Evolutionary conservation across 2,888 invertebrate genomes (phyloP).

Genomic region (Auanema freiburgensis): DNA sequence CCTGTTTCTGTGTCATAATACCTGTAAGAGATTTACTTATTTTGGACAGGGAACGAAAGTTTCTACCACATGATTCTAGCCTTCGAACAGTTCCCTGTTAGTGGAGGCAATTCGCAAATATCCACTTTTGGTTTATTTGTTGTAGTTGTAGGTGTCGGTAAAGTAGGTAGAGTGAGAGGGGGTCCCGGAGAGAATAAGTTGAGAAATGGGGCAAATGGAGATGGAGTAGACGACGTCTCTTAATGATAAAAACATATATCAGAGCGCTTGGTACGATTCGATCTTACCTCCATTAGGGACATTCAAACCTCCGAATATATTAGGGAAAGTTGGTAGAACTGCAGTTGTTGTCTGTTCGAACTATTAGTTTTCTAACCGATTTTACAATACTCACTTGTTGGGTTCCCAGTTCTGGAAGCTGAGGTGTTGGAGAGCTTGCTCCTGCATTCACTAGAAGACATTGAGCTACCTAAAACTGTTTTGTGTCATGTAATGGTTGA

Average conservation of each 20-base stretch:
- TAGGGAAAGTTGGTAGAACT: not conserved
- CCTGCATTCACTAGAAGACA: conserved; percentile 26
- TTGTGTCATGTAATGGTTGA: not conserved
- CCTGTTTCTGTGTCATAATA: conserved; percentile 43
- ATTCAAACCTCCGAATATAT: not conserved
- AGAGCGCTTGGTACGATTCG: not conserved
- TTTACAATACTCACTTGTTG: not conserved
- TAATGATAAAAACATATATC: not conserved
- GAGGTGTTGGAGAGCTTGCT: conserved; percentile 8
- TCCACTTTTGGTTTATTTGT: conserved; percentile 16
- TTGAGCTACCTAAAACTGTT: conserved; percentile 34
- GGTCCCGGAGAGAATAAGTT: conserved; percentile 30
- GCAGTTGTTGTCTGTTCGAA: conserved; percentile 1
- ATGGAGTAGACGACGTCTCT: conserved; percentile 19
- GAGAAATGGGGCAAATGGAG: conserved; percentile 38
- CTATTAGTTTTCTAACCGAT: not conserved
- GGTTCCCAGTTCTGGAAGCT: not conserved
- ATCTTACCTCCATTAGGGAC: not conserved
- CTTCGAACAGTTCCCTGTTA: conserved; percentile 42
- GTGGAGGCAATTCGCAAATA: conserved; percentile 39
- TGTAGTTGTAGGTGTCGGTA: conserved; percentile 30
- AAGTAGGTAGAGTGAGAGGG: conserved; percentile 29
- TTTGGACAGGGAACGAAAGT: not conserved
- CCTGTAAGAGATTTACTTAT: conserved; percentile 22
- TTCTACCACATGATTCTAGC: conserved; percentile 47